phyloP scores from a whole-genome alignment of 64 coral and sea anemone species.

The Orbicella faveolata region DNA sequence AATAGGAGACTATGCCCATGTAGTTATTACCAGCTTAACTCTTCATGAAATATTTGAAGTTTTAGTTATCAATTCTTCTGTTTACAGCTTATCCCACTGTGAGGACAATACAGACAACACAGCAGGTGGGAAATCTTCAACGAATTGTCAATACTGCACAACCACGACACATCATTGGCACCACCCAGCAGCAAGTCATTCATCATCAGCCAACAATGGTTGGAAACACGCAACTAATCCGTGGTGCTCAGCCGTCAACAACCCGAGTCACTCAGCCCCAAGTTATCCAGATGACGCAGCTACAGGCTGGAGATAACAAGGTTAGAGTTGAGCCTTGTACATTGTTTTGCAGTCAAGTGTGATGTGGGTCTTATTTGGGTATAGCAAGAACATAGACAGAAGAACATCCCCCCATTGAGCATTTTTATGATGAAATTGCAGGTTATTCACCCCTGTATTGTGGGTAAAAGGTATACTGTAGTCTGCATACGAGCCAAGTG shows the following conservation, averaged over 20 bases:
- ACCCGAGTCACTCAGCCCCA: not conserved
- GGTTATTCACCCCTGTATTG: too few species aligned
- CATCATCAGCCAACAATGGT: not conserved
- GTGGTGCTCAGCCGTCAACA: not conserved
- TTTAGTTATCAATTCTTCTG: not conserved
- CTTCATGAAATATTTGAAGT: too few species aligned
- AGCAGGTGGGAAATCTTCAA: conserved; percentile 57
- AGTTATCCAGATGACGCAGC: not conserved
- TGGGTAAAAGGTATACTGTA: too few species aligned
- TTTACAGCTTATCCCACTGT: conserved; percentile 68
- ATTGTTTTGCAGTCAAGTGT: too few species aligned
- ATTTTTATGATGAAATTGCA: too few species aligned
- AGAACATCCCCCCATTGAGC: too few species aligned
- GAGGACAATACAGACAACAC: conserved; percentile 77
- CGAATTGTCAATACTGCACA: conserved; percentile 16
- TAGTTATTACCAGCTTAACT: too few species aligned
- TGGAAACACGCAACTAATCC: conserved; percentile 8
- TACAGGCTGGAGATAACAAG: not conserved
- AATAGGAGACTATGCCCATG: too few species aligned
- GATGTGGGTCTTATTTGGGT: too few species aligned
- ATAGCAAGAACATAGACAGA: too few species aligned
- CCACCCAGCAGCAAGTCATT: conserved; percentile 38
- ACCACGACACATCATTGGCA: conserved; percentile 44
- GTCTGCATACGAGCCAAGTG: too few species aligned
- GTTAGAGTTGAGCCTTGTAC: not conserved